Evolutionary conservation across 2,113 vertebrate species (phyloP).

Genomic region (Microcebus jonahi): DNA sequence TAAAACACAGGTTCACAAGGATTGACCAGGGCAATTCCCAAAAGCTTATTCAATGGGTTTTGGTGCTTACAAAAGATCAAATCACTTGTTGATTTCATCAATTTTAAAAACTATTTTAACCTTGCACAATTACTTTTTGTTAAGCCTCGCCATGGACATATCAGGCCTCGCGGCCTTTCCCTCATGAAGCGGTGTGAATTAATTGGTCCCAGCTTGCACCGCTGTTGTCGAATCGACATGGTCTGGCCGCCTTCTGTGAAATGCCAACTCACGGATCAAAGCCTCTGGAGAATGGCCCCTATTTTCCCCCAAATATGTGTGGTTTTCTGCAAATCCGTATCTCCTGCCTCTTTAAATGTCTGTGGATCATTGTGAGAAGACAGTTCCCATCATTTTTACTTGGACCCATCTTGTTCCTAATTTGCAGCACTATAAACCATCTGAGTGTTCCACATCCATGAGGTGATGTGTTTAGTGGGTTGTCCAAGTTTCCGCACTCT

Average conservation of each 20-base stretch:
- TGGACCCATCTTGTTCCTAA: neutral
- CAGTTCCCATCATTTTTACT: slow-evolving; percentile 21
- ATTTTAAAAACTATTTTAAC: neutral
- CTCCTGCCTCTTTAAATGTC: slow-evolving; percentile 11
- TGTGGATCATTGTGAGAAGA: slow-evolving; percentile 41
- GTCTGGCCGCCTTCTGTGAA: slow-evolving; percentile 73
- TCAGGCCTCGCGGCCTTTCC: neutral
- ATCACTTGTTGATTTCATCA: neutral
- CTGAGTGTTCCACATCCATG: neutral
- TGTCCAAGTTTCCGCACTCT: neutral
- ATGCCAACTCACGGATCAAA: slow-evolving; percentile 70
- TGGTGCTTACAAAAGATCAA: neutral
- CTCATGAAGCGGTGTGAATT: neutral
- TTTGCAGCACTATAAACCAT: neutral
- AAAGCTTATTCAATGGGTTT: neutral
- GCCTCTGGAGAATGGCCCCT: slow-evolving; percentile 37
- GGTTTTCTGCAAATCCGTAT: slow-evolving; percentile 58
- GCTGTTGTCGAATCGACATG: slow-evolving; percentile 64
- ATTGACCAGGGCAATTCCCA: neutral
- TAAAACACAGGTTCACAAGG: neutral
- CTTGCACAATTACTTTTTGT: slow-evolving; percentile 30
- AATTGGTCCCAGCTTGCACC: slow-evolving; percentile 67
- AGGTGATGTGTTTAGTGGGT: neutral
- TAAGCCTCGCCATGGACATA: neutral
- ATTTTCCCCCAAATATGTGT: slow-evolving; percentile 42